phyloP scores from a whole-genome alignment of 1,140 invertebrate species.

The Bombus soroeensis region DNA sequence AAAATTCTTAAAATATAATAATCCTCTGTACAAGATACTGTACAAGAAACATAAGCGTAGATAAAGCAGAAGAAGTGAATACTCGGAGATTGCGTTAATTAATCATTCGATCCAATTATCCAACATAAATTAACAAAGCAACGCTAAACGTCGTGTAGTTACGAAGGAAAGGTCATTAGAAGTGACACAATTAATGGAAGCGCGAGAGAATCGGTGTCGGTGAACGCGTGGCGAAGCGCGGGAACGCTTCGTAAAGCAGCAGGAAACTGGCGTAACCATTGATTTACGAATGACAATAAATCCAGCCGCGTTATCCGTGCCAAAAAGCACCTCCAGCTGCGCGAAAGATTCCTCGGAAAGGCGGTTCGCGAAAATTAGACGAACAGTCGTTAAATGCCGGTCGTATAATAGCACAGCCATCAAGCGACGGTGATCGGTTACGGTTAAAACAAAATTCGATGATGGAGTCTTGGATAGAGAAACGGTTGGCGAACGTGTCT shows the following conservation, averaged over 20 bases:
- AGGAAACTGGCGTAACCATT: conserved; percentile 14
- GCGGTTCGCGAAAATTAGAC: conserved; percentile 55
- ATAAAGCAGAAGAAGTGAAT: too few relatives aligned
- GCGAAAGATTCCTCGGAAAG: conserved; percentile 55
- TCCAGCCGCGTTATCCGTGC: conserved; percentile 44
- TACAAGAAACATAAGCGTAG: too few relatives aligned
- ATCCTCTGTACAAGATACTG: too few relatives aligned
- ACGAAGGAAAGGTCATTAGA: background rate
- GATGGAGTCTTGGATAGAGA: conserved; percentile 10
- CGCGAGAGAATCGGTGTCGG: background rate
- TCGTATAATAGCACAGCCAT: conserved; percentile 34
- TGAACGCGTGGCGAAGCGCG: background rate
- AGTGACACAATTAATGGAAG: background rate
- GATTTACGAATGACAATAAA: conserved; percentile 64
- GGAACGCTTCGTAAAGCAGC: background rate
- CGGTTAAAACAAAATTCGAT: conserved; percentile 19
- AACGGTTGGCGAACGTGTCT: background rate
- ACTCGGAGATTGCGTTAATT: too few relatives aligned
- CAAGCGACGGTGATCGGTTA: background rate
- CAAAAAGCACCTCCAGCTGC: conserved; percentile 47
- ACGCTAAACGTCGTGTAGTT: background rate
- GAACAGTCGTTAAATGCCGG: conserved; percentile 60
- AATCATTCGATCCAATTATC: too few relatives aligned
- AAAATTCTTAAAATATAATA: too few relatives aligned
- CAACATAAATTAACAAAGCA: too few relatives aligned